Base-by-base conservation (phyloP, 2,888 invertebrate genomes). In the Sarcophaga rosellei region DNA sequence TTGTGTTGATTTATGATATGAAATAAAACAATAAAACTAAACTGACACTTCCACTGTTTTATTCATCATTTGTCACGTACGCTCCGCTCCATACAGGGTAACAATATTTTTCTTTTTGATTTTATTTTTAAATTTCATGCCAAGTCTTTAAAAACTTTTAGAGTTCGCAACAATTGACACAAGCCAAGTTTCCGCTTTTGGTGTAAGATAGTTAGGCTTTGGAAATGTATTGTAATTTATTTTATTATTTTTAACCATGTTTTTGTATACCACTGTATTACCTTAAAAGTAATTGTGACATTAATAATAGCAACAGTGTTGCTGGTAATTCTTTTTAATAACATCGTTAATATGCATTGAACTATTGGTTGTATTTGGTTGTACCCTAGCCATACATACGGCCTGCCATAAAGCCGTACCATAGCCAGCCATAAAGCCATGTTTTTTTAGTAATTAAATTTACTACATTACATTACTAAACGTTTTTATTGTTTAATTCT, bases 51-150 rank as follows among this genome's bases (percentile, higher is more conserved):
- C 84, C 79, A 84, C 65, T 63, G 21, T 59, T 74, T 79, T 65
- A 59, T 84, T 25, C 57, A 78, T 84, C 84, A 84, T 65, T 79
- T 79, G 84, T 79, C 84, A 84, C 79, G 79, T 84, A 68, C 59
- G 11, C 44, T 53, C 1, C 17, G 4, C 4, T 15, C 53, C 17
- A 0, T 53, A 53, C 17, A 15, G 4, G 5, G 53, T 53, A 15
- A 4, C 5, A 53, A 17, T 17, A 53, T 15, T 47, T 23, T 3
- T 23, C 0, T 23, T 23, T 23, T 23, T 23, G 0, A 3, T 3
- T 23, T 25, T 8, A 25, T 8, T 35, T 35, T 35, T 35, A 0
- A 35, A 1, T 10, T 35, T 35, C 35, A 35, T 8, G 8, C 10
- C 35, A 35, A 35, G 6, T 35, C 6, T 6, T 6, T 35, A 1